These are phyloP conservation scores for Pangasianodon gigas DNA, from an alignment of 2,113 vertebrate genomes.

Conservation along the genomic window DNA sequence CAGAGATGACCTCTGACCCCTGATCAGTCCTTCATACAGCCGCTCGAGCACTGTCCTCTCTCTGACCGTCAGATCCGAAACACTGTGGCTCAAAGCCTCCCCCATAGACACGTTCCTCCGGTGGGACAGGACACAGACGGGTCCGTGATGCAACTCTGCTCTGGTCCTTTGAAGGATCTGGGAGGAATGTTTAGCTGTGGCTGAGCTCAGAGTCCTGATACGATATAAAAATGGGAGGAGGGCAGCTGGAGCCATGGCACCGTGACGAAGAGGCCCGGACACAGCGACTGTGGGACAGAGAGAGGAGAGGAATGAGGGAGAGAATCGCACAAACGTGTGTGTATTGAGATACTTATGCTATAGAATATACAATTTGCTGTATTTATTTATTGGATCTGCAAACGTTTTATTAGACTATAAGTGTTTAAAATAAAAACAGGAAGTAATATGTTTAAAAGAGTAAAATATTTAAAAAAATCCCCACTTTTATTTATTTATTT, in stretches of 20 bases:
- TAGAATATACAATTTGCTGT: background rate
- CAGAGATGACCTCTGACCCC: constrained; percentile 85
- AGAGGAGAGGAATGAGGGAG: background rate
- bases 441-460: background rate
- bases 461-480: background rate
- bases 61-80: constrained; percentile 72
- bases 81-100: constrained; percentile 60
- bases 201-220: constrained; percentile 24
- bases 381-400: background rate
- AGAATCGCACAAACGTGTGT: background rate
- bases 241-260: constrained; percentile 55
- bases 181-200: background rate
- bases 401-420: background rate
- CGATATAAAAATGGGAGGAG: constrained; percentile 48
- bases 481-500: background rate
- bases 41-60: constrained; percentile 82
- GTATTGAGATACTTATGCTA: background rate
- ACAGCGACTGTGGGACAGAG: background rate
- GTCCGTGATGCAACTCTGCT: constrained; percentile 28
- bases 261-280: background rate
- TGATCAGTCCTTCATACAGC: constrained; percentile 82
- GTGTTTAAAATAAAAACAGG: background rate
- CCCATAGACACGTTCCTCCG: constrained; percentile 66
- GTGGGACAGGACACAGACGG: background rate
- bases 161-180: constrained; percentile 32